A percentile compares a stretch with the other conserved stretches of the same genome.
Evolutionary conservation across 2,113 vertebrate species (phyloP).

Genomic region (Nothocercus nigrocapillus): DNA sequence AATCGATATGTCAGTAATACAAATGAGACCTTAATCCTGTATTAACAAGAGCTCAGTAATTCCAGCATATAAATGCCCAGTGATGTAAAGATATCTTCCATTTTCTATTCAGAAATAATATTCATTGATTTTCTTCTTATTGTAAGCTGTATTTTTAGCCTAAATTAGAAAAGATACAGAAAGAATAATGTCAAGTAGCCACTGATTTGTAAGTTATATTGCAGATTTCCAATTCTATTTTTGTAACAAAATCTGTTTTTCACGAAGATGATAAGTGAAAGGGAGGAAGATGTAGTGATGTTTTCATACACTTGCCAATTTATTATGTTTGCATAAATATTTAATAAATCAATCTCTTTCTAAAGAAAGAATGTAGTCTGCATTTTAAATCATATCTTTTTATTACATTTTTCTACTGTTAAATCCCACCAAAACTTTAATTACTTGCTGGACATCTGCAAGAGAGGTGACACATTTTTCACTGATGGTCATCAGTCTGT

Average conservation of each 20-base stretch:
- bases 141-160: conserved; percentile 36
- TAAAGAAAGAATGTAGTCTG: conserved; percentile 46
- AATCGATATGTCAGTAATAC: background rate
- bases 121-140: conserved; percentile 32
- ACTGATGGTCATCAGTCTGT: background rate
- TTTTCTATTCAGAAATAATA: conserved; percentile 44
- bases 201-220: conserved; percentile 30
- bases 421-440: conserved; percentile 33
- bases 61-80: background rate
- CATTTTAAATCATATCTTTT: conserved; percentile 58
- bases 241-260: conserved; percentile 50
- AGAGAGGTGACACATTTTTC: background rate
- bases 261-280: conserved; percentile 60
- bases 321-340: conserved; percentile 79
- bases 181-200: conserved; percentile 16
- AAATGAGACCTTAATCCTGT: background rate
- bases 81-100: background rate
- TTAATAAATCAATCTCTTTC: conserved; percentile 76
- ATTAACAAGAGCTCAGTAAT: background rate
- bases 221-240: conserved; percentile 43
- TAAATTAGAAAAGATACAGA: conserved; percentile 41
- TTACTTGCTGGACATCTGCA: conserved; percentile 31
- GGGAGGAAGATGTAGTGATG: conserved; percentile 71
- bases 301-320: conserved; percentile 77
- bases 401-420: conserved; percentile 40